Conservation (phyloP, 2,888 invertebrate genomes). For the Trichopoda pennipes region DNA sequence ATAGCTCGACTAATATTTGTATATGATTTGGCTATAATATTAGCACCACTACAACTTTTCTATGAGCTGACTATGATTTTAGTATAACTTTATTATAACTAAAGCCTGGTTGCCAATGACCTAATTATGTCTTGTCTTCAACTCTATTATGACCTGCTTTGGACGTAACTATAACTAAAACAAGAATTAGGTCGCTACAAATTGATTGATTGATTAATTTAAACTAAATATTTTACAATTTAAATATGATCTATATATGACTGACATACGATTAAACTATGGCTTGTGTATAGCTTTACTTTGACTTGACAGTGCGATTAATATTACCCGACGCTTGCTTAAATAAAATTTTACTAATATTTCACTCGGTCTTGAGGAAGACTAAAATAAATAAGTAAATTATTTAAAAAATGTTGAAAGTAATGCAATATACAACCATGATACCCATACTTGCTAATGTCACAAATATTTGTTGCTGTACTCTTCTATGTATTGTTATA, state of each 20-base stretch:
- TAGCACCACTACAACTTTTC: too few relatives aligned
- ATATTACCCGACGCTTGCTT: too few relatives aligned
- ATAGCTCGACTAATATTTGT: too few relatives aligned
- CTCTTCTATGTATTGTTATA: background rate
- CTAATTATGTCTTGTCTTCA: background rate
- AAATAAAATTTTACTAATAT: background rate
- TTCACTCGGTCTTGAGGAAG: background rate
- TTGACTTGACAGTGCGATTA: too few relatives aligned
- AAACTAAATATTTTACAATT: too few relatives aligned
- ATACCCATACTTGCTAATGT: background rate
- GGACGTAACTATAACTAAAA: background rate
- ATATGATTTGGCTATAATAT: too few relatives aligned
- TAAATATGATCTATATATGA: background rate
- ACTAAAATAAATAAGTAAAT: background rate
- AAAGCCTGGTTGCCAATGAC: too few relatives aligned
- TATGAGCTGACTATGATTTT: too few relatives aligned
- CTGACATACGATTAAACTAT: background rate
- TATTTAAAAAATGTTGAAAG: too few relatives aligned
- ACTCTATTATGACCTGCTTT: background rate
- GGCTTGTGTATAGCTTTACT: too few relatives aligned
- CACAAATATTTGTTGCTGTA: background rate
- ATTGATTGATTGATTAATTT: too few relatives aligned
- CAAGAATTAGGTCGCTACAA: too few relatives aligned
- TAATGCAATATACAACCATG: background rate
- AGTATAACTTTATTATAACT: background rate